Conservation (phyloP, 2,797 vertebrate genomes). For the Ptychadena robeensis region DNA sequence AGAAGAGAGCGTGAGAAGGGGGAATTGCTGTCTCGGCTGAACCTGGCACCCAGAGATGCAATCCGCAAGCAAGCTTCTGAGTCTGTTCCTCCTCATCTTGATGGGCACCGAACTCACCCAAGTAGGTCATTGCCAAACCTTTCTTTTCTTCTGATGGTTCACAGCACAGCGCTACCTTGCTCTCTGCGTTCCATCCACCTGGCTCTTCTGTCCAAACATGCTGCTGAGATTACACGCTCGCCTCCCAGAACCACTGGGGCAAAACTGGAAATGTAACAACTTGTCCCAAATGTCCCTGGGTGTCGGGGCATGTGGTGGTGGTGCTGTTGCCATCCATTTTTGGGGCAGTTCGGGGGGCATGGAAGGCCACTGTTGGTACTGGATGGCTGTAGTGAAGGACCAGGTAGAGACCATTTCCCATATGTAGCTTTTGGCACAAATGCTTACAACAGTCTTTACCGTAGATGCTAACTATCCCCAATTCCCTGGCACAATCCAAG, state of each 20-base stretch:
- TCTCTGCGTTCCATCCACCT: not conserved
- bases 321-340: not conserved
- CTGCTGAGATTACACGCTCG: not conserved
- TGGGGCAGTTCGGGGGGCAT: not conserved
- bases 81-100: slow-evolving; percentile 91
- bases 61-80: slow-evolving; percentile 90
- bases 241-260: not conserved
- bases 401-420: not conserved
- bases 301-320: not conserved
- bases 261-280: not conserved
- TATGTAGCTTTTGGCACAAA: not conserved
- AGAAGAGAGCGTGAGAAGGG: slow-evolving; percentile 33
- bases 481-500: not conserved
- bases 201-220: not conserved
- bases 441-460: not conserved
- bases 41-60: slow-evolving; percentile 86
- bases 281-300: not conserved
- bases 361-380: not conserved
- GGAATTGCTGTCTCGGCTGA: slow-evolving; percentile 70
- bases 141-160: slow-evolving; percentile 65
- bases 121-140: slow-evolving; percentile 84
- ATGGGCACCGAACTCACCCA: slow-evolving; percentile 97
- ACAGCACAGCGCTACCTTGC: not conserved
- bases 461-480: not conserved
- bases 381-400: not conserved